Evolutionary conservation across 2,113 vertebrate genomes (phyloP), one percentile per base, ranked within the genome.

Genomic region (Ctenodactylus gundi): DNA sequence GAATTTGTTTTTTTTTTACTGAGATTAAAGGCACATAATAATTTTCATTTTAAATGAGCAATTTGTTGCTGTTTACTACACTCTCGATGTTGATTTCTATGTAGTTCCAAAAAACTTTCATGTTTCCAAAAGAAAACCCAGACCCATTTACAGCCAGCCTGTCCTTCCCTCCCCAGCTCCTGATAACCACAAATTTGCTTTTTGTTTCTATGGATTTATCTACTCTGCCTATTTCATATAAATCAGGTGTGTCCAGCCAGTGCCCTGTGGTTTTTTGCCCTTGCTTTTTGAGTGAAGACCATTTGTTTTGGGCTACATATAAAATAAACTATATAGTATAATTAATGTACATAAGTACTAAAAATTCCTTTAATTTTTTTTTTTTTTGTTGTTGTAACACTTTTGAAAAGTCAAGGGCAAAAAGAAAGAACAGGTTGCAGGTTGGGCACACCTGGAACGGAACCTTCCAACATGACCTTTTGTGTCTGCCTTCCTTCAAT

Each of bases 131-230:
- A 53, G 72, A 36, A 78, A 64, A 58, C 7, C 34, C 44, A 2
- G 10, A 7, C 9, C 39, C 25, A 6, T 41, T 21, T 64, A 55
- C 36, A 46, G 14, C 15, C 4, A 39, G 29, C 8, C 27, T 7
- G 15, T 11, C 7, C 18, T 39, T 39, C 31, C 31, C 36, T 15
- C 2, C 10, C 21, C 10, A 60, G 11, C 2, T 14, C 31, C 29
- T 1, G 0, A 31, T 8, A 49, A 29, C 39, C 4, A 12, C 34
- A 3, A 6, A 8, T 23, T 14, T n/a, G 34, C 2, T 51, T 57
- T 72, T 39, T 57, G 34, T 64, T 57, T 72, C 49, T 64, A 29
- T 55, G 39, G 36, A 15, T 34, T 76, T 68, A 29, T 8, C 53
- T 77, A 29, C 49, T 64, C 39, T 88, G 39, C 14, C 23, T 53